Evolutionary conservation across 1,140 invertebrate genomes (phyloP), one percentile per base, ranked within the genome.

Genomic region (Drosophila melanogaster): DNA sequence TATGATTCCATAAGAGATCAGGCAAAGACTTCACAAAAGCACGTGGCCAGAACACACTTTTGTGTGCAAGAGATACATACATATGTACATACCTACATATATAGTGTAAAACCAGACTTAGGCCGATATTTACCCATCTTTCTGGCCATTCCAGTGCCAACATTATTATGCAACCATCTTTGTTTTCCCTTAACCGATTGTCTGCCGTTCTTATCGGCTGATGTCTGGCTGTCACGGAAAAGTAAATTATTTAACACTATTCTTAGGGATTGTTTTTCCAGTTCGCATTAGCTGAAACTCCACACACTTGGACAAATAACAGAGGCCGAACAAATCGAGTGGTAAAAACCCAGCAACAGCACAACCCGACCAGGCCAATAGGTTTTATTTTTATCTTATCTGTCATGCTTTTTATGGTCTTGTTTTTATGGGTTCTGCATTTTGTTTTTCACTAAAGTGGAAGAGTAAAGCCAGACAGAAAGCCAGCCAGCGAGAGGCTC

Each of bases 361-460:
- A 38, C 37, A 38, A 38, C 58, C 62, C 71, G 62, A 46, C 44
- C 61, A 58, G 55, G 62, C 43, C 61, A 66, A 50, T 70, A 59
- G 84, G 56, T 76, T 70, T 11, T 44, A 53, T 55, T 67, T 75
- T 81, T 85, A 86, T 85, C 78, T 85, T 85, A 85, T 85, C 81
- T 62, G 46, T 49, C 38, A 76, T 66, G 61, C 72, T 59, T 38
- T 67, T 80, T 67, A 85, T 80, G 64, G 58, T 76, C 70, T 62
- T 79, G 41, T 76, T 77, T 76, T 77, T 43, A 60, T 60, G 54
- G 41, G 53, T 46, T 81, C 47, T 43, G 43, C 44, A 44, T 46
- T 56, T 50, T 79, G 61, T 76, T 80, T 73, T 80, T 75, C 56
- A 62, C 35, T 38, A 44, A 66, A 75, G 55, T 60, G 38, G 44